Evolutionary conservation across 2,113 vertebrate genomes (phyloP).

Genomic region (Sceloporus undulatus): DNA sequence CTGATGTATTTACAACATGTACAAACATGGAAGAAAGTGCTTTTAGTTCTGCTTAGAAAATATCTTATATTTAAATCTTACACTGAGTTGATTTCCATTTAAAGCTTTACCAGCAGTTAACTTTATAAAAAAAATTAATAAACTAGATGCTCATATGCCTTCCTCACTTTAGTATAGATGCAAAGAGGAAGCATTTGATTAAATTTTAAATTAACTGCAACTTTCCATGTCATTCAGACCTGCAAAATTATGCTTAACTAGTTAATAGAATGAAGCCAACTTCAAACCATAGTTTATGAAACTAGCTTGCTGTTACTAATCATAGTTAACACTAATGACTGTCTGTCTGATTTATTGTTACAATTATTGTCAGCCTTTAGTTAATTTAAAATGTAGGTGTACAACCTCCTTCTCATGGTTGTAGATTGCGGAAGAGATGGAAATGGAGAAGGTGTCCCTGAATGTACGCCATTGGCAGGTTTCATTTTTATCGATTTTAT

Average conservation of each 20-base stretch:
- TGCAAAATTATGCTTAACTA: neutral
- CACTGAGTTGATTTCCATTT: neutral
- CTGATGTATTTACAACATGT: neutral
- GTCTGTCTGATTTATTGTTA: no score
- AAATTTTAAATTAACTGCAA: neutral
- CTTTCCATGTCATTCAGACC: neutral
- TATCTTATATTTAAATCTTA: neutral
- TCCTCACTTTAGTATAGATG: neutral
- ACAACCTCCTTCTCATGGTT: no score
- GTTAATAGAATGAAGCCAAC: neutral
- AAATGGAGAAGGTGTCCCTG: no score
- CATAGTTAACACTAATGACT: no score
- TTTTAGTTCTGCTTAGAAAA: neutral
- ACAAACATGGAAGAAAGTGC: no score
- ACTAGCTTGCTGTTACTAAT: neutral
- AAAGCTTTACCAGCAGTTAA: neutral
- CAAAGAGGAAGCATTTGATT: neutral
- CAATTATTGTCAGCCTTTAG: no score
- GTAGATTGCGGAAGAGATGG: no score
- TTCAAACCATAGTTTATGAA: neutral
- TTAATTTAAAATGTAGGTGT: no score
- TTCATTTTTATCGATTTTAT: no score
- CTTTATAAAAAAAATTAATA: neutral
- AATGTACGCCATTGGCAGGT: no score
- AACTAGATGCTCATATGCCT: neutral